Evolutionary conservation across 2,888 invertebrate species (phyloP).

Genomic region (Euplagia quadripunctaria): DNA sequence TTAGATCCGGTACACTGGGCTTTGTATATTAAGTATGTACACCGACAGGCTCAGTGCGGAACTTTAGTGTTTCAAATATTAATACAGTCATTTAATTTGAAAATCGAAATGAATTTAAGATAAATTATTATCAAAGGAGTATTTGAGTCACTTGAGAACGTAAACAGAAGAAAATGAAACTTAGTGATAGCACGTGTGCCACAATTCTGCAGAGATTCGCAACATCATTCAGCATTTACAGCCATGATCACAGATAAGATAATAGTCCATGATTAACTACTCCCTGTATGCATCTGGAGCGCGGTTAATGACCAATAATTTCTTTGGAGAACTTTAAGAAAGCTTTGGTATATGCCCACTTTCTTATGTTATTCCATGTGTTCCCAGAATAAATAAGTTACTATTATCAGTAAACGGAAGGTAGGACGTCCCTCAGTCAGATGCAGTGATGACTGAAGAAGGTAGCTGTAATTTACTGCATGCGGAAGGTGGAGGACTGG

Average conservation of each 20-base stretch:
- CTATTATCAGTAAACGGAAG: background rate
- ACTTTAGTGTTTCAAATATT: background rate
- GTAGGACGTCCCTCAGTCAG: background rate
- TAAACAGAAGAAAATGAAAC: background rate
- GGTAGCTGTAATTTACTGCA: background rate
- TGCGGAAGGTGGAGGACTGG: background rate
- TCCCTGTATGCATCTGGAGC: no score
- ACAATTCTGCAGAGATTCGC: background rate
- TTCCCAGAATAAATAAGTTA: no score
- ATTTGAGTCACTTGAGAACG: background rate
- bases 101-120: background rate
- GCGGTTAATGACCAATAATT: no score
- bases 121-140: background rate
- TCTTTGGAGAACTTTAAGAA: no score
- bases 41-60: background rate
- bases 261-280: background rate
- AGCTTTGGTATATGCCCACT: background rate
- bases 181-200: no score
- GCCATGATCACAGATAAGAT: no score
- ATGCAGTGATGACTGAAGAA: background rate
- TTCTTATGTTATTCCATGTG: background rate
- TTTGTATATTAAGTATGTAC: conserved; percentile 57
- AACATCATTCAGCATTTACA: background rate
- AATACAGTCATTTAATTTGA: background rate
- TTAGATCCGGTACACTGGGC: conserved; percentile 68